Percentiles rank a stretch among this genome's conserved stretches.
These are phyloP conservation scores for Cichlasoma orientale DNA, from an alignment of 2,797 vertebrate genomes.

Conservation along the genomic window DNA sequence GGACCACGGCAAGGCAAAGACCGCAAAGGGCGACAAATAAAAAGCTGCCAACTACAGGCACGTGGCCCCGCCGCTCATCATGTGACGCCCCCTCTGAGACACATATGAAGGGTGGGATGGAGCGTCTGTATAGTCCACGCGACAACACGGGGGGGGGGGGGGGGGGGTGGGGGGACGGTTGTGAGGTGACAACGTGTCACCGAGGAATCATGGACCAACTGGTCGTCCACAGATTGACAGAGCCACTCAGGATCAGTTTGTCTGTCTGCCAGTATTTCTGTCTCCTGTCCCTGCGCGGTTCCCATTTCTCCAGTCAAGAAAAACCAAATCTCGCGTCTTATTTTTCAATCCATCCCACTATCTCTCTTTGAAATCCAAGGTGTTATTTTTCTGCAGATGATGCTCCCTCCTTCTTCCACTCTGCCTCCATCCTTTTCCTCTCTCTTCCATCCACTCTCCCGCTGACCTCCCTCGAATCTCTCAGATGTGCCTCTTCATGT, in stretches of 20 bases:
- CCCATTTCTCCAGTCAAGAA: slow-evolving; percentile 10
- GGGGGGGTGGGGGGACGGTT: neutral
- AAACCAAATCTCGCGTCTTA: slow-evolving; percentile 16
- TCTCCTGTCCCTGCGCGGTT: slow-evolving; percentile 43
- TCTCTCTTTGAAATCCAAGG: slow-evolving; percentile 30
- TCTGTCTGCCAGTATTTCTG: slow-evolving; percentile 36
- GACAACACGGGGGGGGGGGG: neutral
- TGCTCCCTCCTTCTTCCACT: slow-evolving; percentile 39
- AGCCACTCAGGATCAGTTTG: slow-evolving; percentile 16
- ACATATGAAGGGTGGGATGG: slow-evolving; percentile 38
- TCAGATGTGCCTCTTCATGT: slow-evolving; percentile 99
- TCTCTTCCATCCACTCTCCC: slow-evolving; percentile 41
- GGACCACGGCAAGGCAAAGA: slow-evolving; percentile 11
- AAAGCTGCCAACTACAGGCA: slow-evolving; percentile 56
- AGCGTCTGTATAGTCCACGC: slow-evolving; percentile 28
- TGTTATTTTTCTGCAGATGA: slow-evolving; percentile 42
- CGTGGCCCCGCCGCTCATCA: slow-evolving; percentile 11
- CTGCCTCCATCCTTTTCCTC: slow-evolving; percentile 35
- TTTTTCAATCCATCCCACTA: slow-evolving; percentile 5
- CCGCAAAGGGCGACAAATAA: slow-evolving; percentile 12
- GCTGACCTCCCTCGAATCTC: slow-evolving; percentile 50
- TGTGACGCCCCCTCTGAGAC: slow-evolving; percentile 19
- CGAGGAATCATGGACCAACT: slow-evolving; percentile 48
- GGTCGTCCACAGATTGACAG: slow-evolving; percentile 36
- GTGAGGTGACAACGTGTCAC: slow-evolving; percentile 23